Base-by-base conservation (phyloP, 2,888 invertebrate genomes). In the Ecdyonurus torrentis region DNA sequence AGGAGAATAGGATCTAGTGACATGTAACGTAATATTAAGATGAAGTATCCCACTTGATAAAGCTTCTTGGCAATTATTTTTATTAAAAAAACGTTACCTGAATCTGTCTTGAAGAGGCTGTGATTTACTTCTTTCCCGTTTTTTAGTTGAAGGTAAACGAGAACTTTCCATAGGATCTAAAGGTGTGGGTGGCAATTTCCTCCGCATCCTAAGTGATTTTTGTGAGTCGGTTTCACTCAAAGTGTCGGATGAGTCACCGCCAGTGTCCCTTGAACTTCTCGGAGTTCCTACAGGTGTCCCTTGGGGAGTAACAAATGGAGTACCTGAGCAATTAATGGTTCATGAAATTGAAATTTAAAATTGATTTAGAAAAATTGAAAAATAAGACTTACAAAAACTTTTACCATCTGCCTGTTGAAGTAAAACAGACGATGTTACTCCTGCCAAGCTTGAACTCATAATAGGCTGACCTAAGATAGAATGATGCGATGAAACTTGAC, bases 171-270 rank as follows among this genome's bases (percentile, higher is more conserved):
- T 76, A 18, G 55, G 55, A 67, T 77, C 75, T 5, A 76, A 71
- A 23, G 78, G 77, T 60, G 78, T 72, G 62, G 74, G 73, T 5
- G 77, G 78, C 58, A 78, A 71, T 67, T 75, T 76, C 60, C 78
- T 71, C n/a, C 78, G 71, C 68, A 75, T 74, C 61, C 76, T 68
- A 23, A 75, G 69, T 2, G 76, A 75, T 65, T 76, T 77, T 67
- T 74, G 75, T 23, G 76, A 77, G 66, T 77, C 77, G 1, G 77
- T 76, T 68, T 77, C 76, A 68, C 75, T 77, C 70, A 74, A 71
- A 5, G 75, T 76, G 66, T 77, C 77, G 1, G 77, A 76, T 15
- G 76, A 76, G 66, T 76, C 76, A 10, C 71, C 72, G 7, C 71
- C 72, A 19, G 70, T 68, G 66, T 75, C 75, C 37, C 74, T 69